Conservation (phyloP, 2,113 vertebrate species). For the Bombycilla garrulus region DNA sequence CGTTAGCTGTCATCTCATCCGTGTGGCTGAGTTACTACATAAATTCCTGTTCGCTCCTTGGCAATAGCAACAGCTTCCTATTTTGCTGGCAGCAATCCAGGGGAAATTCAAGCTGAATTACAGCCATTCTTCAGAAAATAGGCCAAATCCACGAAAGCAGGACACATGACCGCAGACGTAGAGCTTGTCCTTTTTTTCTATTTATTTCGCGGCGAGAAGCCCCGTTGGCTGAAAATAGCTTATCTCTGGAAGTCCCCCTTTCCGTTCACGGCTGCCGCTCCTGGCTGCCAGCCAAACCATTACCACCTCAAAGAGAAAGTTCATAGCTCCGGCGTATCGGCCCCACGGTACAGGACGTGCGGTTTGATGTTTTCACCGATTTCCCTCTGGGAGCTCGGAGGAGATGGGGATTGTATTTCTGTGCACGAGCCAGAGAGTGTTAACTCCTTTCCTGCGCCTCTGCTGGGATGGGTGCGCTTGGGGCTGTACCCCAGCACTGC, state of each 20-base stretch:
- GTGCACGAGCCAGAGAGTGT: background rate
- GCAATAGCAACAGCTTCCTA: constrained; percentile 84
- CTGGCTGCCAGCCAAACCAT: constrained; percentile 48
- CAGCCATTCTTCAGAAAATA: constrained; percentile 85
- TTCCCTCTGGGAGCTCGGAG: background rate
- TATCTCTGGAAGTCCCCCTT: constrained; percentile 52
- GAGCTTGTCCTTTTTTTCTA: constrained; percentile 8
- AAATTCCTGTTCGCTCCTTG: constrained; percentile 74
- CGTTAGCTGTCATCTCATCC: constrained; percentile 32
- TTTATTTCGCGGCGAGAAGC: constrained; percentile 29
- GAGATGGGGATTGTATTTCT: background rate
- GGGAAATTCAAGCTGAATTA: constrained; percentile 82
- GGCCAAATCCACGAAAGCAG: constrained; percentile 70
- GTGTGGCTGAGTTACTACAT: background rate
- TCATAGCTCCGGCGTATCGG: background rate
- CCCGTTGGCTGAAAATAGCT: constrained; percentile 65
- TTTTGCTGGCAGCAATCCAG: constrained; percentile 83
- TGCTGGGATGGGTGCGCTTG: background rate
- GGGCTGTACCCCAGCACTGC: background rate
- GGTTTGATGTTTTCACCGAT: constrained; percentile 4
- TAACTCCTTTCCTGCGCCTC: background rate
- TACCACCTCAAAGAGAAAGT: constrained; percentile 49
- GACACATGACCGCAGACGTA: constrained; percentile 27
- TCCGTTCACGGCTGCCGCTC: background rate
- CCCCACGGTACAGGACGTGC: background rate